A percentile compares a stretch with the other conserved stretches of the same genome.
Conservation (phyloP, 2,113 vertebrate genomes). For the Tiliqua scincoides region DNA sequence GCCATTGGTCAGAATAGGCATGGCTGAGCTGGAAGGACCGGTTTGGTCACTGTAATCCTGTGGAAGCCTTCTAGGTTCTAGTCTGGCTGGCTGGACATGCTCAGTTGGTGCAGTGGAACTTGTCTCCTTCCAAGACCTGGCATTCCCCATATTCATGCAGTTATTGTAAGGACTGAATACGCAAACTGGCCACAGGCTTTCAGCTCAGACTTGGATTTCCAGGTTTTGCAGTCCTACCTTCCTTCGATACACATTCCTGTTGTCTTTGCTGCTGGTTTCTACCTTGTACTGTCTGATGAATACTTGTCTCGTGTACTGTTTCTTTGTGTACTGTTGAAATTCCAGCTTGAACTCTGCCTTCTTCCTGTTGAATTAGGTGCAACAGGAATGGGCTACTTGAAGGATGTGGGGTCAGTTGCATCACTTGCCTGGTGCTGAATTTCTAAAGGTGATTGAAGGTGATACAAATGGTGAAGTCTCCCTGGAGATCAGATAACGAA, state of each 20-base stretch:
- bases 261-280: background rate
- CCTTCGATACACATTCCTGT: background rate
- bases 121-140: background rate
- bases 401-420: conserved; percentile 13
- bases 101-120: background rate
- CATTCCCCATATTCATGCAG: background rate
- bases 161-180: background rate
- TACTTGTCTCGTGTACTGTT: conserved; percentile 21
- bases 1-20: too few species aligned
- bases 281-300: background rate
- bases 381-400: background rate
- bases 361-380: background rate
- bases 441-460: conserved; percentile 2
- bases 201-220: too few species aligned
- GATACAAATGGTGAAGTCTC: background rate
- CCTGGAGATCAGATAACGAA: background rate
- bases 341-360: background rate
- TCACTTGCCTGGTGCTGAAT: background rate
- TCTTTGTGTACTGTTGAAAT: background rate
- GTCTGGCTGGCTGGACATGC: background rate
- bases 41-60: too few species aligned
- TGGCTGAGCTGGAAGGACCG: too few species aligned
- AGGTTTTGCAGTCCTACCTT: background rate
- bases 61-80: background rate
- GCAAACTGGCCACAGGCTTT: background rate